Evolutionary conservation across 2,888 invertebrate genomes (phyloP).

Genomic region (Synanthedon tipuliformis): DNA sequence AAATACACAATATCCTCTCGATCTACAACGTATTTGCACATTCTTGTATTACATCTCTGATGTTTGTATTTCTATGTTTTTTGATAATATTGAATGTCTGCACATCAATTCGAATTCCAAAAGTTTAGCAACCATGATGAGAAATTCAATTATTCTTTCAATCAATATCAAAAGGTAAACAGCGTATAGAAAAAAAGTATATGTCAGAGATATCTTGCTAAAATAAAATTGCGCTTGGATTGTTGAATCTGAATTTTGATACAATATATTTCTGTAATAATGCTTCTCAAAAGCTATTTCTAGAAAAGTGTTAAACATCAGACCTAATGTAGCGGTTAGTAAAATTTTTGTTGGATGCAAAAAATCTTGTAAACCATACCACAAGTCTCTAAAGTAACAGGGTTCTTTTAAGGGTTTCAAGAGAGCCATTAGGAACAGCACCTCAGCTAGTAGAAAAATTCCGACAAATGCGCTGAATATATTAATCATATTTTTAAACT

Average conservation of each 20-base stretch:
- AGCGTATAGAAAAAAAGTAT: slow-evolving; percentile 24
- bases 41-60: slow-evolving; percentile 6
- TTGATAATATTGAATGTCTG: slow-evolving; percentile 34
- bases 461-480: slow-evolving; percentile 25
- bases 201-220: slow-evolving; percentile 26
- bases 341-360: slow-evolving; percentile 17
- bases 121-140: slow-evolving; percentile 30
- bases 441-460: slow-evolving; percentile 24
- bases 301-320: slow-evolving; percentile 24
- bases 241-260: slow-evolving; percentile 13
- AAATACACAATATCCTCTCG: too few species aligned
- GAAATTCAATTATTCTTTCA: slow-evolving; percentile 27
- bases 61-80: slow-evolving; percentile 15
- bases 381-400: slow-evolving; percentile 28
- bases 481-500: slow-evolving; percentile 25
- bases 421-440: slow-evolving; percentile 26
- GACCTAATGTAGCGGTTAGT: slow-evolving; percentile 9
- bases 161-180: slow-evolving; percentile 32
- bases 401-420: slow-evolving; percentile 41
- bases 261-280: slow-evolving; percentile 17
- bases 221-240: slow-evolving; percentile 27
- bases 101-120: slow-evolving; percentile 53
- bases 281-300: slow-evolving; percentile 28
- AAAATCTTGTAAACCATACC: slow-evolving; percentile 20
- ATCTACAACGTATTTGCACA: too few species aligned